Percentiles rank a stretch among this genome's conserved stretches.
Evolutionary conservation across 92 coral and sea anemone genomes (phyloP).

Genomic region (Zoanthus sansibaricus): DNA sequence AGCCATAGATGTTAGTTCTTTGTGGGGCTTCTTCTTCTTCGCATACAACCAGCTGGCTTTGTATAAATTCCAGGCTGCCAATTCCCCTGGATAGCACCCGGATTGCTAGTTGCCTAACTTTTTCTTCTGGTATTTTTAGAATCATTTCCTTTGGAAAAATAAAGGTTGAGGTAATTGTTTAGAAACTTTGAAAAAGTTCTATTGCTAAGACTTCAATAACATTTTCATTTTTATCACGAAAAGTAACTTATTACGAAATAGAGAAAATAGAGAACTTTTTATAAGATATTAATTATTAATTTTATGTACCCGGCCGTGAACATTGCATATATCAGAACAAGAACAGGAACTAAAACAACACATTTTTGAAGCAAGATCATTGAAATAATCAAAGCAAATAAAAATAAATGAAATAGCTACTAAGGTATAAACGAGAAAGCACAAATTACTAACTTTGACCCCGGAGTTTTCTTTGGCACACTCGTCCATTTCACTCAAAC

Average conservation of each 20-base stretch:
- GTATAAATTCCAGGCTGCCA: slow-evolving; percentile 43
- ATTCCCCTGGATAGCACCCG: slow-evolving; percentile 34
- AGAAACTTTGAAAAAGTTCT: not conserved
- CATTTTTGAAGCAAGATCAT: not conserved
- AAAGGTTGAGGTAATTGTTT: not conserved
- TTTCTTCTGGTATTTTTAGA: not conserved
- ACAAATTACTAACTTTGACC: not conserved
- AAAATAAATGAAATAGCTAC: not conserved
- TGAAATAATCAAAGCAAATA: not conserved
- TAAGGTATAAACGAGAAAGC: not conserved
- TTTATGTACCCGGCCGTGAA: too few relatives aligned
- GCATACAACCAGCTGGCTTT: not conserved
- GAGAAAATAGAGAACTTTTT: too few relatives aligned
- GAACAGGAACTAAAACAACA: not conserved
- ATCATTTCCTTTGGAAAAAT: slow-evolving; percentile 10
- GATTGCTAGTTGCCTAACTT: slow-evolving; percentile 12
- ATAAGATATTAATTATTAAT: too few relatives aligned
- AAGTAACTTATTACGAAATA: not conserved
- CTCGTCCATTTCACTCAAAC: not conserved
- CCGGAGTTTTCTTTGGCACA: slow-evolving; percentile 5
- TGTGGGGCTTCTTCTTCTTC: slow-evolving; percentile 1
- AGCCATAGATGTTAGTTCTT: slow-evolving; percentile 6
- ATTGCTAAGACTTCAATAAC: not conserved
- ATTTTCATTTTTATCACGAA: not conserved
- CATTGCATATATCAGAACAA: not conserved